Conservation (phyloP, 2,113 vertebrate genomes). For the Spea multiplicata region DNA sequence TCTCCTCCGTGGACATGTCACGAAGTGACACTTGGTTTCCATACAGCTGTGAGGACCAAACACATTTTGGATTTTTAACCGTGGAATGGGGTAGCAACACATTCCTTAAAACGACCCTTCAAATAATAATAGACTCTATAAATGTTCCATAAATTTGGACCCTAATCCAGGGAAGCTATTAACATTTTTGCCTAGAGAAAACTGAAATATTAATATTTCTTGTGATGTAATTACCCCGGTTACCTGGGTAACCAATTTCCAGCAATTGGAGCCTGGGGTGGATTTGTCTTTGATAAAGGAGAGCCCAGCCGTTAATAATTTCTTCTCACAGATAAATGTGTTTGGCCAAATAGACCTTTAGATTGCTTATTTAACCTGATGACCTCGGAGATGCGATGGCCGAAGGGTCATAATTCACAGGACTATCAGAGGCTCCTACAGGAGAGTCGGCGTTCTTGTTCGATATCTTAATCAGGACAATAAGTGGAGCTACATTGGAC, state of each 20-base stretch:
- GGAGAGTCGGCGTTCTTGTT: too few relatives aligned
- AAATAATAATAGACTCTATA: background rate
- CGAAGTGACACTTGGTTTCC: background rate
- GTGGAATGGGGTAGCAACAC: too few relatives aligned
- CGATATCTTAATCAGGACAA: too few relatives aligned
- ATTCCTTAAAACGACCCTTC: too few relatives aligned
- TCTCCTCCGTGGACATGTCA: background rate
- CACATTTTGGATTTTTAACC: background rate
- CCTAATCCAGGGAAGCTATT: background rate
- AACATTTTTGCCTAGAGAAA: too few relatives aligned
- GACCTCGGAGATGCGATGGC: background rate
- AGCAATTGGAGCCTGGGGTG: background rate
- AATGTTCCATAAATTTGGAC: background rate
- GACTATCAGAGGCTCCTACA: background rate
- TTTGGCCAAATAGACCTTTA: background rate
- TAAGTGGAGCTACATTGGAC: too few relatives aligned
- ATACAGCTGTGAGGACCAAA: background rate
- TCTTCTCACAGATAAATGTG: constrained; percentile 2
- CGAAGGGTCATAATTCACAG: background rate
- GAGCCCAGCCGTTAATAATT: background rate
- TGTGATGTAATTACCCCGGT: background rate
- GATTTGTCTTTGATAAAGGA: background rate
- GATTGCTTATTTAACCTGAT: constrained; percentile 22
- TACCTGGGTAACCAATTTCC: background rate
- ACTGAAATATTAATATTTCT: background rate